Conservation (phyloP, 2,888 invertebrate species). For the Polyommatus icarus region DNA sequence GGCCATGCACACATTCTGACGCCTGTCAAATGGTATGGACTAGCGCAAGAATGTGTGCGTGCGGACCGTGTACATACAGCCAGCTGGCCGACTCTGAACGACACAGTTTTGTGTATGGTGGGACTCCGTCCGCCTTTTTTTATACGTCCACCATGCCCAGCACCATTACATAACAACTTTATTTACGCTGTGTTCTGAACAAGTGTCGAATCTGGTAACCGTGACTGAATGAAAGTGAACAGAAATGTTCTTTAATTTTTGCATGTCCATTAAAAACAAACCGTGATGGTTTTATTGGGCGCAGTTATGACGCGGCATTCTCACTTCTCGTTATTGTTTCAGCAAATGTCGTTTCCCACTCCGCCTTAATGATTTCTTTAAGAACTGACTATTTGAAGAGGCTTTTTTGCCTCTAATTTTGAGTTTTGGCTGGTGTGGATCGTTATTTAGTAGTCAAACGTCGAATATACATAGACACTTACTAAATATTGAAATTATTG, state of each 20-base stretch:
- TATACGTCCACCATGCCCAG: no score
- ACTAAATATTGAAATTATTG: no score
- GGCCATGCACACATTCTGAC: no score
- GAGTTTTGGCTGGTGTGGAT: neutral
- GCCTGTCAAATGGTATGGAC: no score
- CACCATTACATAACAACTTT: no score
- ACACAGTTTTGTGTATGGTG: no score
- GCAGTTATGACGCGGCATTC: conserved; percentile 7
- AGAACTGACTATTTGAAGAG: neutral
- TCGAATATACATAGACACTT: no score
- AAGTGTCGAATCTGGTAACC: conserved; percentile 4
- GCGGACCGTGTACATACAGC: no score
- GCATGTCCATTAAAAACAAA: conserved; percentile 27
- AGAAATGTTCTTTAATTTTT: conserved; percentile 23
- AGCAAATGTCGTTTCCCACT: conserved; percentile 26
- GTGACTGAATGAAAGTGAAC: neutral
- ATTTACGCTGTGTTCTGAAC: neutral
- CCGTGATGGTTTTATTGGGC: conserved; percentile 20
- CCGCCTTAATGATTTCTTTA: neutral
- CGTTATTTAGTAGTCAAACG: no score
- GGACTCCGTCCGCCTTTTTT: no score
- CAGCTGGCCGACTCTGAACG: no score
- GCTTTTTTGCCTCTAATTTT: neutral
- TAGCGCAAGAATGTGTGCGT: no score
- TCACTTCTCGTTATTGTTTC: conserved; percentile 6